Percentiles rank a stretch among this genome's conserved stretches.
These are phyloP conservation scores for Ectobius pallidus DNA, from an alignment of 2,888 invertebrate genomes.

Conservation along the genomic window DNA sequence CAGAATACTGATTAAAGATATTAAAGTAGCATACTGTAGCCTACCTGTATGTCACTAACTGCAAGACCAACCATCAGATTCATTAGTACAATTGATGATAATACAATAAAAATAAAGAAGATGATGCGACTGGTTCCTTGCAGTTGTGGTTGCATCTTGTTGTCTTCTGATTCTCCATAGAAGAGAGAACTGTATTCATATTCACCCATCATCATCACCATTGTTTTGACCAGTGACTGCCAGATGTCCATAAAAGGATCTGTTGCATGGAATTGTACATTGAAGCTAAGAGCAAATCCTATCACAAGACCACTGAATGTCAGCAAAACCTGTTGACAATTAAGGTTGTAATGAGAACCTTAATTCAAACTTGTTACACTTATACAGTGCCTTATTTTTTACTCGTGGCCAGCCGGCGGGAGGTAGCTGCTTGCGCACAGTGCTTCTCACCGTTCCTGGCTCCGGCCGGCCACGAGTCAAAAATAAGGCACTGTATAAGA, in stretches of 20 bases:
- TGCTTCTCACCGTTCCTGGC: no score
- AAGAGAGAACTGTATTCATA: conserved; percentile 59
- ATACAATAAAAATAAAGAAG: conserved; percentile 59
- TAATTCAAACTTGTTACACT: no score
- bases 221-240: conserved; percentile 57
- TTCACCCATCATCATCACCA: conserved; percentile 66
- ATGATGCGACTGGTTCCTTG: conserved; percentile 55
- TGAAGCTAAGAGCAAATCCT: conserved; percentile 63
- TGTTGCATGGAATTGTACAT: conserved; percentile 58
- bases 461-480: no score
- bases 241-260: conserved; percentile 55
- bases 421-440: no score
- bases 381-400: no score
- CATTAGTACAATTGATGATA: conserved; percentile 62
- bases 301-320: conserved; percentile 61
- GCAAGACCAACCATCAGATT: conserved; percentile 63
- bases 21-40: no score
- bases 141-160: conserved; percentile 39
- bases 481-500: no score
- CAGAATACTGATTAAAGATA: no score
- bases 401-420: no score
- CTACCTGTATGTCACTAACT: conserved; percentile 58
- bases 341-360: no score
- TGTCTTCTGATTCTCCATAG: conserved; percentile 37
- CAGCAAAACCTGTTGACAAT: conserved; percentile 58